These are phyloP conservation scores for Euwallacea similis DNA, from an alignment of 1,140 invertebrate species.

Conservation along the genomic window DNA sequence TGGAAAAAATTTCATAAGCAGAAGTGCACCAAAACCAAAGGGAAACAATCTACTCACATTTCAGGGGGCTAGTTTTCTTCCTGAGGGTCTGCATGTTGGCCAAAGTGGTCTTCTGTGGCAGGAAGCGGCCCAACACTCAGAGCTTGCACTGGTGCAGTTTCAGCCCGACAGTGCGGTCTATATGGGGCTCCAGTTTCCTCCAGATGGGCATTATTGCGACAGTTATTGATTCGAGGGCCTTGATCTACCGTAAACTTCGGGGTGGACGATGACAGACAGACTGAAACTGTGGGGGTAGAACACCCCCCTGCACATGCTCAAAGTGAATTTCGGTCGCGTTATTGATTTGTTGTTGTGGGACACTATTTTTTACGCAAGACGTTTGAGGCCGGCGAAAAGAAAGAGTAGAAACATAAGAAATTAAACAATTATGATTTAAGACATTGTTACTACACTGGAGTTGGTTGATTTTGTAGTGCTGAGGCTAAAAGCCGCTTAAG, in stretches of 20 bases:
- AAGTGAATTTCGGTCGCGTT: background rate
- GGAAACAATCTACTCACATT: constrained; percentile 70
- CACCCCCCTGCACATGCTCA: constrained; percentile 29
- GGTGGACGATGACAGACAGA: constrained; percentile 23
- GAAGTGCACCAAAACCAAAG: background rate
- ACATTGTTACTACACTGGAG: no score
- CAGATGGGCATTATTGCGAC: constrained; percentile 26
- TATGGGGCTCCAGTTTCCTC: constrained; percentile 15
- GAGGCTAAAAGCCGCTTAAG: no score
- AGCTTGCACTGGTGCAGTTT: constrained; percentile 11
- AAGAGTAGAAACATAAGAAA: no score
- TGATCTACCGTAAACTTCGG: constrained; percentile 27
- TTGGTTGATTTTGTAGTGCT: no score
- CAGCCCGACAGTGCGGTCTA: constrained; percentile 12
- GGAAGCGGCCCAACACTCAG: constrained; percentile 12
- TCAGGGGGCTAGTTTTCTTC: constrained; percentile 85
- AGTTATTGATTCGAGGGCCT: constrained; percentile 29
- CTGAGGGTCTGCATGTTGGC: constrained; percentile 78
- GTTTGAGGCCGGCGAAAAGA: no score
- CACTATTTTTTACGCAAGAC: no score
- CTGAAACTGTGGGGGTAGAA: constrained; percentile 29
- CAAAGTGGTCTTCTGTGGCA: background rate
- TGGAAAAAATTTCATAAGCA: background rate
- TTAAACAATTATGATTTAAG: no score
- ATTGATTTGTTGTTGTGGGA: background rate